Evolutionary conservation across 2,113 vertebrate species (phyloP).

Genomic region (Microcebus jonahi): DNA sequence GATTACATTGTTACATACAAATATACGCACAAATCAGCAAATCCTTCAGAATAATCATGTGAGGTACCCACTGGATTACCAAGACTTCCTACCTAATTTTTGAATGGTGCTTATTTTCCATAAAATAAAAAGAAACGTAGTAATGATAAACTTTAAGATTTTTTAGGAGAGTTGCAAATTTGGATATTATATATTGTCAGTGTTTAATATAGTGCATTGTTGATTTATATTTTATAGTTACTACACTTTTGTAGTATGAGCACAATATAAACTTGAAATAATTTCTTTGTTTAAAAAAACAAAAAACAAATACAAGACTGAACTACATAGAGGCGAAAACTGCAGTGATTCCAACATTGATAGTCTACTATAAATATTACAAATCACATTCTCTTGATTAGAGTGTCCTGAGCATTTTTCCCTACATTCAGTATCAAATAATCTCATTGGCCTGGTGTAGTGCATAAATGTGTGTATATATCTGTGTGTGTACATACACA

Average conservation of each 20-base stretch:
- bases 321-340: neutral
- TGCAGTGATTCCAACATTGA: neutral
- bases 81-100: neutral
- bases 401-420: neutral
- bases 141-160: neutral
- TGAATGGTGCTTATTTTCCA: neutral
- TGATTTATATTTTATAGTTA: neutral
- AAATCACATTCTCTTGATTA: neutral
- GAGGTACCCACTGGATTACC: neutral
- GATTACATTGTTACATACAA: neutral
- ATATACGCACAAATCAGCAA: neutral
- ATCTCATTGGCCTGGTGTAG: neutral
- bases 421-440: neutral
- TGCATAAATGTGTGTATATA: neutral
- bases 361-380: neutral
- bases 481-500: accelerated
- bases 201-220: neutral
- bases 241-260: neutral
- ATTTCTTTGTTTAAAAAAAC: neutral
- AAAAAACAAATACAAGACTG: neutral
- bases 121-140: neutral
- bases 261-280: neutral
- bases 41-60: neutral
- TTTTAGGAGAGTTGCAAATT: neutral
- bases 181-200: neutral